Base-by-base conservation (phyloP, 2,888 invertebrate genomes). In the Eumacrocentrus americanus region DNA sequence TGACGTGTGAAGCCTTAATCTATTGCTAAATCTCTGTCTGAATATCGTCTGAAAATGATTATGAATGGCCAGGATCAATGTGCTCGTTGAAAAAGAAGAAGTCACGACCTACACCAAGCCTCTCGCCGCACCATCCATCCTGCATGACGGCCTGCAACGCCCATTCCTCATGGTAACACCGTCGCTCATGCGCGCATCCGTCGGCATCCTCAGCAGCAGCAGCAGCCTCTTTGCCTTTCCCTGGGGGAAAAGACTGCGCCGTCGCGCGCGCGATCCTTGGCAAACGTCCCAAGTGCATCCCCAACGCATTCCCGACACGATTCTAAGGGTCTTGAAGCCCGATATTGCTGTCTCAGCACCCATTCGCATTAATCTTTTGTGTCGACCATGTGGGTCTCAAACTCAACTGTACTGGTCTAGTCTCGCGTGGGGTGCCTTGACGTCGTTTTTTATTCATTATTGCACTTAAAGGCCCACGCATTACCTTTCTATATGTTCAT, bases 111-210 rank as follows among this genome's bases (percentile, higher is more conserved):
- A 44, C 34, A 20, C 44, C 34, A 54, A 53, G 23, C 16, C 9
- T 25, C n/a, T 16, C 18, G 11, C 23, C 16, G 25, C 23, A 40
- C 44, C 48, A 50, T 60, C 42, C 50, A 55, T 54, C 48, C 60
- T 60, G 60, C 35, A 48, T 50, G 55, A 46, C 55, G 51, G 51
- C 29, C 50, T 50, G 55, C 44, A 51, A 60, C 60, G 55, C 60
- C 55, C 60, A 60, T 60, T 51, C 37, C 55, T 60, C 60, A 55
- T 60, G 55, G 60, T 60, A 60, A 55, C 60, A 60, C 54, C 51
- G 60, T 44, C 51, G 55, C 55, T 55, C 60, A 60, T 60, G 60
- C 55, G 60, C 60, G 29, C 50, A 50, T 56, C 55, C 60, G 38
- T 51, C 51, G 44, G 34, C 34, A 58, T 42, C 42, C 35, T 51